These are phyloP conservation scores for Lacerta viridis DNA, from an alignment of 2,797 vertebrate genomes.

Conservation along the genomic window DNA sequence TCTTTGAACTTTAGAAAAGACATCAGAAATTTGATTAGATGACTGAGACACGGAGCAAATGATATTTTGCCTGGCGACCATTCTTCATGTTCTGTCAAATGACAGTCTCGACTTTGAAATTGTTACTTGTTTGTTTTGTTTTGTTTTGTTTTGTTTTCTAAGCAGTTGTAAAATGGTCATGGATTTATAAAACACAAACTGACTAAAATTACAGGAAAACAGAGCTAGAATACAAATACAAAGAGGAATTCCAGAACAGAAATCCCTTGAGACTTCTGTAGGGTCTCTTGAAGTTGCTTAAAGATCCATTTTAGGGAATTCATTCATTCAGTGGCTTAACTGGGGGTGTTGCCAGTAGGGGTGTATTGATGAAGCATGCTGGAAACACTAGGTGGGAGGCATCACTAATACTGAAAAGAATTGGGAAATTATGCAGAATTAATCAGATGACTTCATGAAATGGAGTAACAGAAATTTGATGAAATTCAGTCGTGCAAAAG, in stretches of 20 bases:
- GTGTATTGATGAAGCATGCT: background rate
- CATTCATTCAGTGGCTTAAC: slow-evolving; percentile 12
- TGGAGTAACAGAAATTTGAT: slow-evolving; percentile 19
- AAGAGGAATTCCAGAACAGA: background rate
- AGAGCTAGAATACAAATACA: background rate
- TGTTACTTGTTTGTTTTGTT: background rate
- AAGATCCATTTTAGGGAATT: background rate
- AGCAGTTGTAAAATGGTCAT: background rate
- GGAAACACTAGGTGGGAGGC: background rate
- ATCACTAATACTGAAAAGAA: background rate
- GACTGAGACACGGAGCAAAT: background rate
- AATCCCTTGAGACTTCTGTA: background rate
- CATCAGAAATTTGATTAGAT: background rate
- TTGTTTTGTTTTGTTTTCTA: background rate
- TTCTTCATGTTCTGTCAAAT: background rate
- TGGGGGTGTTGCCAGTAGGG: background rate
- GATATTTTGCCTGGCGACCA: background rate
- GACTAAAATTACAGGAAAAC: background rate
- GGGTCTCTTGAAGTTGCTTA: background rate
- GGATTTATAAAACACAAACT: background rate
- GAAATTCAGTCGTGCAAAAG: background rate
- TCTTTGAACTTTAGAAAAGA: background rate
- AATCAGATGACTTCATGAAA: slow-evolving; percentile 20
- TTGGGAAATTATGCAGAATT: slow-evolving; percentile 24
- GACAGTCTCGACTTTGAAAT: too few species aligned